Evolutionary conservation across 2,888 invertebrate genomes (phyloP), one percentile per base, ranked within the genome.

Genomic region (Acrocyrtus sp.): DNA sequence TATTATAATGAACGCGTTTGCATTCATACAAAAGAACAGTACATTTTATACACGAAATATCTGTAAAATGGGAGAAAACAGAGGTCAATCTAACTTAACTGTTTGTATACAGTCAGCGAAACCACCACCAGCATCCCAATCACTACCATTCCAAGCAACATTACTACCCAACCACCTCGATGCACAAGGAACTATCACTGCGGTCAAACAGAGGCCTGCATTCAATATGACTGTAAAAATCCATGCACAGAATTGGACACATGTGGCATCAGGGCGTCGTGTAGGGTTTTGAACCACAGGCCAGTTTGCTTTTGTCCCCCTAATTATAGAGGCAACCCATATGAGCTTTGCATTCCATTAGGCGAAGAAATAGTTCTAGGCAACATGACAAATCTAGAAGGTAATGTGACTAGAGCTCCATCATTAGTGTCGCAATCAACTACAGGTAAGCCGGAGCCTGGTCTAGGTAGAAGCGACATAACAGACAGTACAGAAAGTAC

Each of bases 191-290:
- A 94, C 83, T 93, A 94, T 82, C 94, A 95, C 83, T 95, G 95
- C 81, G 92, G 91, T 47, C 91, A 92, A 82, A 88, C 91, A 78
- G 94, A 95, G 84, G 89, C 92, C 47, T 95, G 95, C 84, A 92
- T 94, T 82, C 87, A 93, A 74, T 86, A 93, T 19, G 94, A 94
- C 83, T 88, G 93, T 80, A 88, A 92, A 1, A 88, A 91, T 81
- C 91, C 92, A 0, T 93, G 91, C 41, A 94, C 94, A 82, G 90
- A 91, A 5, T 90, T 90, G 24, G 90, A 90, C 69, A 89, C 91
- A 0, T 95, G 95, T 82, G 93, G 92, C 0, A 87, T 88, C 0
- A 89, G 89, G 19, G 94, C 95, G 2, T 85, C 87, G 10, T 95
- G 95, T 83, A 85, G 88, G 8, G 91, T 91, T 1, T 72, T 67